phyloP scores from a whole-genome alignment of 2,888 invertebrate genomes.

The Epiblema foenella region DNA sequence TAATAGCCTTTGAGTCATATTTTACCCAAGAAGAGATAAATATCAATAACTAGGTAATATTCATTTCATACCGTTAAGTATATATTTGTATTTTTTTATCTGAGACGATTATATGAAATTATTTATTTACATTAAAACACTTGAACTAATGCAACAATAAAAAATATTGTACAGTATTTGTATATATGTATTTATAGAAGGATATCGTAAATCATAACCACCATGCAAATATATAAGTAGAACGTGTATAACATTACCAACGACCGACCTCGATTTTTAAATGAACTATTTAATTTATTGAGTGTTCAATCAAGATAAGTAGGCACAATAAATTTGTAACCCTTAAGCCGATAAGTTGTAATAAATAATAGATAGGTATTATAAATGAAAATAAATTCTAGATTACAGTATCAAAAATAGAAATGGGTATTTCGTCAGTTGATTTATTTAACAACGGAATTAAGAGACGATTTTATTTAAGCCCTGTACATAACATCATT shows the following conservation, averaged over 20 bases:
- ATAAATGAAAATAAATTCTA: constrained; percentile 48
- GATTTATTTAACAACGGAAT: constrained; percentile 29
- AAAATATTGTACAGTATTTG: no score
- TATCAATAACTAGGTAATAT: no score
- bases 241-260: constrained; percentile 20
- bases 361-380: constrained; percentile 46
- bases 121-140: no score
- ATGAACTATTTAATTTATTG: constrained; percentile 48
- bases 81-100: no score
- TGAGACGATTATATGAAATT: no score
- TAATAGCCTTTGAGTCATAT: no score
- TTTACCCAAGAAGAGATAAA: no score
- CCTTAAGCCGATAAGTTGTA: constrained; percentile 59
- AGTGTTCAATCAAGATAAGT: constrained; percentile 72
- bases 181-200: no score
- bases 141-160: no score
- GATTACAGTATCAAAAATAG: constrained; percentile 30
- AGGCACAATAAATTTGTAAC: constrained; percentile 65
- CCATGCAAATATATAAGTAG: constrained; percentile 11
- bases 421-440: constrained; percentile 21
- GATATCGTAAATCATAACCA: constrained; percentile 26
- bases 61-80: no score
- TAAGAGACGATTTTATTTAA: constrained; percentile 8
- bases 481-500: constrained; percentile 13
- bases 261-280: constrained; percentile 40